Conservation (phyloP, 2,797 vertebrate species). For the Apogon hyalosoma region DNA sequence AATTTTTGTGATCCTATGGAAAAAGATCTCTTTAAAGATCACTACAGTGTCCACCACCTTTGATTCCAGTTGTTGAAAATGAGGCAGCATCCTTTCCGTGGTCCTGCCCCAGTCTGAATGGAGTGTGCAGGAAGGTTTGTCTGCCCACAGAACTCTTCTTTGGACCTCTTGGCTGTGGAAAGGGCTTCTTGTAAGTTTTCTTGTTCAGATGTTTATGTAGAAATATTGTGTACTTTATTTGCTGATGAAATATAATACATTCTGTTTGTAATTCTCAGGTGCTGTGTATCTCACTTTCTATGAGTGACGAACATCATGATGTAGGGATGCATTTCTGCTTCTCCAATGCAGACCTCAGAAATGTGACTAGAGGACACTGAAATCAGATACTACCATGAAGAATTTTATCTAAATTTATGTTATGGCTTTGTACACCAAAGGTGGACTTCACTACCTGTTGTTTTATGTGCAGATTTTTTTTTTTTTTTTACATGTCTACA, state of each 20-base stretch:
- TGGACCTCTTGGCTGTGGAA: conserved; percentile 85
- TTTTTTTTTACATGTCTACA: not conserved
- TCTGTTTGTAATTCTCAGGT: conserved; percentile 66
- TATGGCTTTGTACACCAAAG: conserved; percentile 21
- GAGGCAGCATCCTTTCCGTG: conserved; percentile 82
- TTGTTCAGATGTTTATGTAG: not conserved
- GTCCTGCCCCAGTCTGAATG: conserved; percentile 80
- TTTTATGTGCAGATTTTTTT: conserved; percentile 19
- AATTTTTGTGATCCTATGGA: conserved; percentile 3
- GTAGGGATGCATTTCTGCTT: conserved; percentile 11
- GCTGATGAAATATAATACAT: not conserved
- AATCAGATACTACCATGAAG: conserved; percentile 5
- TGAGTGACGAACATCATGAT: conserved; percentile 50
- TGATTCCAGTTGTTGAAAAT: conserved; percentile 72
- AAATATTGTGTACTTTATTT: not conserved
- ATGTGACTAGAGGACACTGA: conserved; percentile 6
- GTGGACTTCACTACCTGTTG: conserved; percentile 10
- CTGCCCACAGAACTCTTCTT: conserved; percentile 84
- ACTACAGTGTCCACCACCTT: conserved; percentile 2
- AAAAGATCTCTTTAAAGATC: not conserved
- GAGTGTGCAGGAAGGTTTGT: conserved; percentile 83
- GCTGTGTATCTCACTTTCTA: conserved; percentile 85
- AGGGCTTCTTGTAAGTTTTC: conserved; percentile 81
- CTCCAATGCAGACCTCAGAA: conserved; percentile 8
- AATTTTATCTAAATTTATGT: conserved; percentile 3